Evolutionary conservation across 1,140 invertebrate genomes (phyloP).

Genomic region (Nautilus pompilius): DNA sequence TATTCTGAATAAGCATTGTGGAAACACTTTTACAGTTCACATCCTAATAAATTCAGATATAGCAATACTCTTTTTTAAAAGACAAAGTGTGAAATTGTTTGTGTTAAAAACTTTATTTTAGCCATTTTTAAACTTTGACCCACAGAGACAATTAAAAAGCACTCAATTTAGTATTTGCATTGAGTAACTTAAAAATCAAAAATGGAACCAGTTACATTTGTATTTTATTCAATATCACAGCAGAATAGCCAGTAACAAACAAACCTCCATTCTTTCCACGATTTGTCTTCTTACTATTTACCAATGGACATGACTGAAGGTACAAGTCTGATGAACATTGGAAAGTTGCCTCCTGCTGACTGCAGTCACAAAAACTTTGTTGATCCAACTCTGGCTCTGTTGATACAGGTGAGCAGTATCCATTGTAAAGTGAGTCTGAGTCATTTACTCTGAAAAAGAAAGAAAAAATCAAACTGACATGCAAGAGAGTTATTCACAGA

Average conservation of each 20-base stretch:
- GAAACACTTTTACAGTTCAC: too few relatives aligned
- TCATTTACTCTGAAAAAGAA: conserved; percentile 15
- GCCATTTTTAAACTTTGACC: too few relatives aligned
- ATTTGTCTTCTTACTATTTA: conserved; percentile 2
- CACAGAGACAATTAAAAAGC: too few relatives aligned
- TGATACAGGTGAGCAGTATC: conserved; percentile 18
- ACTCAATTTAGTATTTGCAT: too few relatives aligned
- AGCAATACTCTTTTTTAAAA: too few relatives aligned
- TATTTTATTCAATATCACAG: background rate
- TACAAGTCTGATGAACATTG: conserved; percentile 21
- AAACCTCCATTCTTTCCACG: too few relatives aligned
- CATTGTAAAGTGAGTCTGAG: conserved; percentile 22
- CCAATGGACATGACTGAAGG: conserved; percentile 16
- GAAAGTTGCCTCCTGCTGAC: background rate
- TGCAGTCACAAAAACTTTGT: conserved; percentile 27
- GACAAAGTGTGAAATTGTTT: too few relatives aligned
- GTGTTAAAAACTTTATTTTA: too few relatives aligned
- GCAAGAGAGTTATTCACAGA: background rate
- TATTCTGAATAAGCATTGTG: too few relatives aligned
- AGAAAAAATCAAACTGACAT: background rate
- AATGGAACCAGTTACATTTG: too few relatives aligned
- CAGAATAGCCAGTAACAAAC: background rate
- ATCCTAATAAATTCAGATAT: too few relatives aligned
- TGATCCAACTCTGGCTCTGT: background rate
- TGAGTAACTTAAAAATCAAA: too few relatives aligned